phyloP scores from a whole-genome alignment of 2,113 vertebrate genomes.

The Pitta sordida region DNA sequence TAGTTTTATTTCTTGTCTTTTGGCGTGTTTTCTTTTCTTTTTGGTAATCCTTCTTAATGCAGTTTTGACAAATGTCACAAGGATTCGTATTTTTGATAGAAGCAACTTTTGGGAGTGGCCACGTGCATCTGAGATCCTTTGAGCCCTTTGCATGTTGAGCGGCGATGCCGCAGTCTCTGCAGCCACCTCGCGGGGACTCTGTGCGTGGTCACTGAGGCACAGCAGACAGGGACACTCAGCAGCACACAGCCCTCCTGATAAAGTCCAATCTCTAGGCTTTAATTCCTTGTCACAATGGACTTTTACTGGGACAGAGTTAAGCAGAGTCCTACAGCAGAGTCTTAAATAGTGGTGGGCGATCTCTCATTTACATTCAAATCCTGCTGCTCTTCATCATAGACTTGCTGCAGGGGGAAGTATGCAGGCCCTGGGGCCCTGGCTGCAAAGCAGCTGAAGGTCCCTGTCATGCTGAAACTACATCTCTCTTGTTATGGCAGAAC shows the following conservation, averaged over 20 bases:
- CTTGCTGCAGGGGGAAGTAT: accelerated
- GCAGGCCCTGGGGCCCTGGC: background rate
- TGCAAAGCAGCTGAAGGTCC: background rate
- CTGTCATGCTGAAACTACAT: background rate
- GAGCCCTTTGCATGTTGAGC: accelerated
- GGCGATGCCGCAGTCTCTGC: background rate
- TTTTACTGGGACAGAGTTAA: no score
- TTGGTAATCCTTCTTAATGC: background rate
- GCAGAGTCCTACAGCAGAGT: background rate
- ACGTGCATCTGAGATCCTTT: accelerated
- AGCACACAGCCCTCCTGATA: background rate
- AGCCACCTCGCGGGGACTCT: conserved; percentile 21
- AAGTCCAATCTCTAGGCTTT: background rate
- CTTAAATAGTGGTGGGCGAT: background rate
- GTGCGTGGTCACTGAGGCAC: background rate
- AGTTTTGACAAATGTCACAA: background rate
- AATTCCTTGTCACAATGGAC: background rate
- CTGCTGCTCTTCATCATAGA: accelerated
- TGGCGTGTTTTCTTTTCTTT: no score
- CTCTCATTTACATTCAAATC: background rate
- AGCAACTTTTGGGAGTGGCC: background rate
- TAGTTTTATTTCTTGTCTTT: background rate
- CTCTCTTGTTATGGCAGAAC: accelerated
- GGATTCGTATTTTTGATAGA: background rate
- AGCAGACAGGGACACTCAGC: background rate